Percentiles rank a stretch among this genome's conserved stretches.
Conservation (phyloP, 2,797 vertebrate species). For the Chelonia mydas region DNA sequence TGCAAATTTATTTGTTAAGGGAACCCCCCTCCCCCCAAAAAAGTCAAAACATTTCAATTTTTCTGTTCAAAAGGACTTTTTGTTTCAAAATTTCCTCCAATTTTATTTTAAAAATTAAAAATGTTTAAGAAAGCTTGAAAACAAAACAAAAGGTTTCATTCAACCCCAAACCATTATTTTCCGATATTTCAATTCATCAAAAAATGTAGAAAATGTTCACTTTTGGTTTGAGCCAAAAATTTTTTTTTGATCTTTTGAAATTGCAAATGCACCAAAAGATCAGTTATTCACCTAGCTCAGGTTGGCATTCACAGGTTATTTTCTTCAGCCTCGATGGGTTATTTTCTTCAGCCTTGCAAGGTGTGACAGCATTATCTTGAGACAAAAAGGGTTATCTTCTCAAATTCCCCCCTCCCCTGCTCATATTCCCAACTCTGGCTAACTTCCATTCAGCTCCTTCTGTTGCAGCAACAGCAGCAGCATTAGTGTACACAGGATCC, state of each 20-base stretch:
- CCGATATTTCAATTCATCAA: too few species aligned
- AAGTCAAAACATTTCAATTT: too few species aligned
- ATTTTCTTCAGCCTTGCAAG: background rate
- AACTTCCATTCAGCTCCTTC: background rate
- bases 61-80: too few species aligned
- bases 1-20: too few species aligned
- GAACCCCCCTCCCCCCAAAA: too few species aligned
- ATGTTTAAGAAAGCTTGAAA: too few species aligned
- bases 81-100: too few species aligned
- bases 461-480: background rate
- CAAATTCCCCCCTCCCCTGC: rapidly evolving
- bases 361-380: background rate
- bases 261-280: background rate
- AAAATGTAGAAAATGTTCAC: too few species aligned
- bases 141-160: too few species aligned
- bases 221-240: too few species aligned
- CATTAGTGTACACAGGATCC: background rate
- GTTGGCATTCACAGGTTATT: background rate
- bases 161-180: too few species aligned
- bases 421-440: background rate
- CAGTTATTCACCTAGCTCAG: background rate
- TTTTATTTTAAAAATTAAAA: too few species aligned
- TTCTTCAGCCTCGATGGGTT: background rate
- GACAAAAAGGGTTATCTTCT: background rate
- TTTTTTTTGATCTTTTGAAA: background rate